Conservation (phyloP, 2,113 vertebrate genomes). For the Chaenocephalus aceratus region DNA sequence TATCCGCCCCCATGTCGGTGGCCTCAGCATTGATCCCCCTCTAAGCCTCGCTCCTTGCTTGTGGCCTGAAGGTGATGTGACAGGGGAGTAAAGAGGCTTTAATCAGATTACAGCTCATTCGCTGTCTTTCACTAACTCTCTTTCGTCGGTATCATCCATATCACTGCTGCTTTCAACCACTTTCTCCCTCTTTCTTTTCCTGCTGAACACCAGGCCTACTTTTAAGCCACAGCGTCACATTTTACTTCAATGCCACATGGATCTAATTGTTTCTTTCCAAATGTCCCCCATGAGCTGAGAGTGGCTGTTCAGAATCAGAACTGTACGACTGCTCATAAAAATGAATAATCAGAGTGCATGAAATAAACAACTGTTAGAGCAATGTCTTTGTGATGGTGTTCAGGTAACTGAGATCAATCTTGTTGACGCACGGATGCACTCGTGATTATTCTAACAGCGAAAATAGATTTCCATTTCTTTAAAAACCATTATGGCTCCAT, state of each 20-base stretch:
- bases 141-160: conserved; percentile 43
- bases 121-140: conserved; percentile 59
- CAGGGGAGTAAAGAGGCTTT: conserved; percentile 79
- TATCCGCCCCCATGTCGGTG: conserved; percentile 31
- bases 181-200: conserved; percentile 21
- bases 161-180: conserved; percentile 57
- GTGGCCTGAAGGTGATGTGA: conserved; percentile 75
- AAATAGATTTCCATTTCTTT: not conserved
- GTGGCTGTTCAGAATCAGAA: conserved; percentile 16
- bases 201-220: conserved; percentile 35
- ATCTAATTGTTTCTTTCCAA: conserved; percentile 47
- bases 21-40: conserved; percentile 67
- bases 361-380: not conserved
- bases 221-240: conserved; percentile 26
- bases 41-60: conserved; percentile 65
- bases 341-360: not conserved
- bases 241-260: conserved; percentile 30
- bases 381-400: not conserved
- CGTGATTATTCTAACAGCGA: not conserved
- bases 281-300: not conserved
- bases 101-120: conserved; percentile 80
- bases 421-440: not conserved
- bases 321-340: conserved; percentile 1
- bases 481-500: not conserved
- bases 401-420: not conserved